Conservation (phyloP, 1,140 invertebrate species). For the Achatina immaculata region DNA sequence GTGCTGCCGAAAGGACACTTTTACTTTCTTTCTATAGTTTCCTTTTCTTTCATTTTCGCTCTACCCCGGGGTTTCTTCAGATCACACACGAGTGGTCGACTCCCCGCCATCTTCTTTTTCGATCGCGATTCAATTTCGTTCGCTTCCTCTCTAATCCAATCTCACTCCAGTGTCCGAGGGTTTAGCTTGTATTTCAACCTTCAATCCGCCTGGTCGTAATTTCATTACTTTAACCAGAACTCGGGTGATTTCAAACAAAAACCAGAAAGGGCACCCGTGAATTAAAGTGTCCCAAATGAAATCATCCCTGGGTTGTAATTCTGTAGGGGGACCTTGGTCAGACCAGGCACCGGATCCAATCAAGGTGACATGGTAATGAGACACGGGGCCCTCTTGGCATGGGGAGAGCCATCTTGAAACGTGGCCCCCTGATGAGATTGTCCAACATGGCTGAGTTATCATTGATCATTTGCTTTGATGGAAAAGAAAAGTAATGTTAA, state of each 20-base stretch:
- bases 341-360: constrained; percentile 13
- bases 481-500: too few species aligned
- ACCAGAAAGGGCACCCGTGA: background rate
- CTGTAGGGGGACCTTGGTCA: background rate
- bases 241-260: constrained; percentile 1
- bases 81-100: background rate
- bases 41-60: background rate
- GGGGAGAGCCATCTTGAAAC: too few species aligned
- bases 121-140: constrained; percentile 4
- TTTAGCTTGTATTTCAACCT: constrained; percentile 6
- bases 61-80: too few species aligned
- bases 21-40: too few species aligned
- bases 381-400: too few species aligned
- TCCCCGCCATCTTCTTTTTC: background rate
- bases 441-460: too few species aligned
- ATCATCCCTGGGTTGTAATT: constrained; percentile 14
- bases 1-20: background rate
- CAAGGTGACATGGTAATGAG: constrained; percentile 3
- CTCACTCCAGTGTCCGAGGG: background rate
- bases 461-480: too few species aligned
- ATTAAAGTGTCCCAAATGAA: constrained; percentile 13
- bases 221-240: constrained; percentile 10
- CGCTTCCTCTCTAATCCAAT: constrained; percentile 12
- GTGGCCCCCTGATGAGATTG: too few species aligned
- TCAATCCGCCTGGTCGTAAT: background rate